Evolutionary conservation across 1,140 invertebrate species (phyloP).

Genomic region (Drosophila auraria): DNA sequence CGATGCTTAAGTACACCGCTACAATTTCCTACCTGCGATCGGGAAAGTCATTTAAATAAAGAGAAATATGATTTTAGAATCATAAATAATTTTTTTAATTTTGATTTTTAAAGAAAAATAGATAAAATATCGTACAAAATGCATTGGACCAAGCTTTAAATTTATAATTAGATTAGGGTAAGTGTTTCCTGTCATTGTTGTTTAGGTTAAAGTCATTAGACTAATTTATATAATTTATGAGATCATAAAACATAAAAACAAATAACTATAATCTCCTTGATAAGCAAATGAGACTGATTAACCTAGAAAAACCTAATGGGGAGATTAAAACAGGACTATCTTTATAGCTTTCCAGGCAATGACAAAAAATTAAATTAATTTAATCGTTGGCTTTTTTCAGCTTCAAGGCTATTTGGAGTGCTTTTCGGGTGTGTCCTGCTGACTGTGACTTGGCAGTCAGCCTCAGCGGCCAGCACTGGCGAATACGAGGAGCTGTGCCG

Average conservation of each 20-base stretch:
- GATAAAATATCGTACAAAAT: too few species aligned
- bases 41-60: neutral
- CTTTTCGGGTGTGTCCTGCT: constrained; percentile 27
- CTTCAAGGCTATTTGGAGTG: neutral
- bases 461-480: neutral
- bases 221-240: neutral
- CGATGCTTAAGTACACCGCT: neutral
- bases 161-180: neutral
- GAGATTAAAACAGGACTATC: neutral
- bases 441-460: constrained; percentile 7
- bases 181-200: neutral
- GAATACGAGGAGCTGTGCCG: constrained; percentile 62
- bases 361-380: neutral
- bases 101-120: neutral
- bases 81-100: neutral
- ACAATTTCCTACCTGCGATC: neutral
- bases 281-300: neutral
- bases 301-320: neutral
- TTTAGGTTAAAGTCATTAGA: neutral
- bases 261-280: neutral
- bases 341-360: neutral
- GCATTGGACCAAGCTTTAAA: neutral
- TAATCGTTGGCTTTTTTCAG: constrained; percentile 10
- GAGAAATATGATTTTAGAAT: neutral
- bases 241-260: neutral